These are phyloP conservation scores for Phaedon cochleariae DNA, from an alignment of 2,888 invertebrate genomes.

Conservation along the genomic window DNA sequence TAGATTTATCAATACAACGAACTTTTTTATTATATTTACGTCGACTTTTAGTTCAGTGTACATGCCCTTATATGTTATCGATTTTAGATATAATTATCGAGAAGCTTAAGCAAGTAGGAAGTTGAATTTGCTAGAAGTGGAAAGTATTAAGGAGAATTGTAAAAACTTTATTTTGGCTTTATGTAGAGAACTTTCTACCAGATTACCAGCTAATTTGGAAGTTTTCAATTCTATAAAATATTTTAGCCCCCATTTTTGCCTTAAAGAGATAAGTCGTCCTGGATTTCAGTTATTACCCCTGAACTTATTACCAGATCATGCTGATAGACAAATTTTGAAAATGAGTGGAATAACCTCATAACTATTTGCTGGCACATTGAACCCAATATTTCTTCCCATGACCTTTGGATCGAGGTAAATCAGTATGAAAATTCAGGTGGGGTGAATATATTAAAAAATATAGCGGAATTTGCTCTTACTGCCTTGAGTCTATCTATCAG, in stretches of 20 bases:
- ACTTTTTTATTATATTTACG: too few species aligned
- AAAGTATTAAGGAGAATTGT: constrained; percentile 1
- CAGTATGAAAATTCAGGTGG: neutral
- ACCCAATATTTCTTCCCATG: neutral
- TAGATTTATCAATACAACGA: too few species aligned
- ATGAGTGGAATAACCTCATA: constrained; percentile 4
- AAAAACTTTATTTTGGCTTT: constrained; percentile 3
- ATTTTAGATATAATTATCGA: neutral
- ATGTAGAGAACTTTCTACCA: constrained; percentile 2
- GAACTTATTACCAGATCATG: constrained; percentile 1
- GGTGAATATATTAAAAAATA: neutral
- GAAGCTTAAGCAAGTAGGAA: too few species aligned
- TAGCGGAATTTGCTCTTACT: constrained; percentile 3
- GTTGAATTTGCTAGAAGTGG: neutral
- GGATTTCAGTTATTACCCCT: neutral
- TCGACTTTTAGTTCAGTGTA: too few species aligned
- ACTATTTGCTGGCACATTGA: neutral
- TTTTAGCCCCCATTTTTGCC: neutral
- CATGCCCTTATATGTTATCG: neutral
- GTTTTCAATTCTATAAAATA: constrained; percentile 1
- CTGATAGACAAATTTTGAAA: neutral
- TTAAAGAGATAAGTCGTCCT: neutral
- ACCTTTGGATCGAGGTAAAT: neutral
- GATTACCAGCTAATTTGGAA: constrained; percentile 2
- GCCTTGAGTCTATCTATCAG: too few species aligned